Evolutionary conservation across 2,888 invertebrate species (phyloP).

Genomic region (Aphidius colemani): DNA sequence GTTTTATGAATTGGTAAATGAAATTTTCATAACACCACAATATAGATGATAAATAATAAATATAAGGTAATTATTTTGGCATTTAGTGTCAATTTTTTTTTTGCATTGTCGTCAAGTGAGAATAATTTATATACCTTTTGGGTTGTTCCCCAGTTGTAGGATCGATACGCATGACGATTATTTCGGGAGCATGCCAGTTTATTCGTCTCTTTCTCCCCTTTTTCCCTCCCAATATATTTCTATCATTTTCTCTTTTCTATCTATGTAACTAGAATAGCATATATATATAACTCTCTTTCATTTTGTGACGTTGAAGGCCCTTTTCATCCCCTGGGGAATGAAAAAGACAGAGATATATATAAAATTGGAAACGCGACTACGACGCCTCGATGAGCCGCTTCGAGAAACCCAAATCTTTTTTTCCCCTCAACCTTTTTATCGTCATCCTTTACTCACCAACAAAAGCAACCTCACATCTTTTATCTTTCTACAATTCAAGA

Average conservation of each 20-base stretch:
- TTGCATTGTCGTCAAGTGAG: constrained; percentile 5
- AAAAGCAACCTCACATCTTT: constrained; percentile 19
- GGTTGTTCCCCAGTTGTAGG: constrained; percentile 23
- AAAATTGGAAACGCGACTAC: constrained; percentile 26
- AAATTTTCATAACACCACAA: too few relatives aligned
- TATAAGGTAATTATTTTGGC: too few relatives aligned
- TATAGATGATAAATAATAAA: too few relatives aligned
- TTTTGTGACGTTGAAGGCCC: constrained; percentile 30
- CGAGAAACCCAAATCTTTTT: constrained; percentile 10
- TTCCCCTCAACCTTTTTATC: constrained; percentile 2
- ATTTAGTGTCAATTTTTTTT: background rate
- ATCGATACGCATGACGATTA: constrained; percentile 43
- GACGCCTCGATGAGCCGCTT: constrained; percentile 27
- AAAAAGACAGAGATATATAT: constrained; percentile 17
- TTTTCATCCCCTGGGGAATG: constrained; percentile 30
- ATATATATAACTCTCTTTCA: constrained; percentile 29
- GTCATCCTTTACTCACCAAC: constrained; percentile 3
- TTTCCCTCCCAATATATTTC: constrained; percentile 7
- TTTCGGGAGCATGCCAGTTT: constrained; percentile 39
- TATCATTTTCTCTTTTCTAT: constrained; percentile 13
- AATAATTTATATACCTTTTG: constrained; percentile 18
- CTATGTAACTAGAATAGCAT: constrained; percentile 13
- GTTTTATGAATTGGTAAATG: too few relatives aligned
- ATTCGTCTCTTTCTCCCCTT: constrained; percentile 27
- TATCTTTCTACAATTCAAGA: background rate